phyloP scores from a whole-genome alignment of 2,113 vertebrate genomes.

The Galbula dea region DNA sequence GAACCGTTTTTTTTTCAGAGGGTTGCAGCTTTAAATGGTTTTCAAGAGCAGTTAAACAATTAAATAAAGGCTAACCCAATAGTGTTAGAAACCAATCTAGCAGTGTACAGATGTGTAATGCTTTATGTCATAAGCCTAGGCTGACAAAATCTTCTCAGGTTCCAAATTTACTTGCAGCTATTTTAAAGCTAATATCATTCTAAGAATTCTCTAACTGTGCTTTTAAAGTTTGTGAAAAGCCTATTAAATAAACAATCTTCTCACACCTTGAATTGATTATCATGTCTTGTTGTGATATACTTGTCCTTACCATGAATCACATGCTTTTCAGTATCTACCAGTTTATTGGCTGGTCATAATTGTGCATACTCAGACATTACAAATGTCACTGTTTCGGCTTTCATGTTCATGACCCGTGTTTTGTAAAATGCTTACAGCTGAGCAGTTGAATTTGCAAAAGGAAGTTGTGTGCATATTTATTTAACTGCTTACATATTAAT shows the following conservation, averaged over 20 bases:
- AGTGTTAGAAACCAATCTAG: background rate
- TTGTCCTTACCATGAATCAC: background rate
- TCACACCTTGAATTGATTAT: background rate
- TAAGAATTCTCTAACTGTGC: background rate
- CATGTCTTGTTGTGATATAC: background rate
- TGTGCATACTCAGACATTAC: background rate
- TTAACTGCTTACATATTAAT: background rate
- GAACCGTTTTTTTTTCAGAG: background rate
- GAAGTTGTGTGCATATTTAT: background rate
- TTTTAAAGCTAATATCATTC: background rate
- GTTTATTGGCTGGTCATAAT: background rate
- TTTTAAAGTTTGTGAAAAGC: background rate
- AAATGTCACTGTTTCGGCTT: background rate
- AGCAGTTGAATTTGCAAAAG: background rate
- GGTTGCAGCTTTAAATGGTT: background rate
- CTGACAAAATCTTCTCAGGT: background rate
- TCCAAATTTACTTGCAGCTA: background rate
- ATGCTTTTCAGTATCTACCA: background rate
- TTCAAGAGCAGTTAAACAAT: background rate
- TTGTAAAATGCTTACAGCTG: background rate
- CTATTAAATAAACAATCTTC: background rate
- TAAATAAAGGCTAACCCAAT: background rate
- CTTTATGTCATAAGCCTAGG: background rate
- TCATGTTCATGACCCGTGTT: background rate
- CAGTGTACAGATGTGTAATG: background rate